Conservation (phyloP, 2,113 vertebrate species). For the Myrmophylax atrothorax region DNA sequence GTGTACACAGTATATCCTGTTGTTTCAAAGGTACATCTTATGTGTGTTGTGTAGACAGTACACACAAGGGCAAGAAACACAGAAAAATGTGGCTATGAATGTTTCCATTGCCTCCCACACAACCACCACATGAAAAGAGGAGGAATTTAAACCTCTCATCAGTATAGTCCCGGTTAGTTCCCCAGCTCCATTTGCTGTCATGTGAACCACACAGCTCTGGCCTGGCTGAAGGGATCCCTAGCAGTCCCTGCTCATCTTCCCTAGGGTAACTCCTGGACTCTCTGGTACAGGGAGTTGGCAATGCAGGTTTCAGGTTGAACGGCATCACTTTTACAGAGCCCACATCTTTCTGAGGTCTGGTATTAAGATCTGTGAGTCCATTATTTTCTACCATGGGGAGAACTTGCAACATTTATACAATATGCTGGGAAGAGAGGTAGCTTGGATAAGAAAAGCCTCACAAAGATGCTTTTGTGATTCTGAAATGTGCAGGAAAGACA, state of each 20-base stretch:
- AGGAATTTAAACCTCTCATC: background rate
- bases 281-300: background rate
- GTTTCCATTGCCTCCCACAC: background rate
- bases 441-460: background rate
- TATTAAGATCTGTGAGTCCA: background rate
- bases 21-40: background rate
- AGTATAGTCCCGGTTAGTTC: background rate
- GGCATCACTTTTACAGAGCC: background rate
- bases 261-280: background rate
- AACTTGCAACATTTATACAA: background rate
- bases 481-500: background rate
- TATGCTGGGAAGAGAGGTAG: background rate
- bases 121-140: background rate
- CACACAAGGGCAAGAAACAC: background rate
- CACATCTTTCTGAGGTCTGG: background rate
- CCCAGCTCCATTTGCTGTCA: background rate
- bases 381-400: too few relatives aligned
- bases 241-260: background rate
- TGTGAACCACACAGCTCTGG: background rate
- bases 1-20: rapidly evolving
- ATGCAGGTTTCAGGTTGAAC: background rate
- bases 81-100: background rate
- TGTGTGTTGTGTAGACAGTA: background rate
- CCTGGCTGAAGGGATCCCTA: background rate
- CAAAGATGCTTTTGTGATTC: background rate